These are phyloP conservation scores for Peromyscus eremicus DNA, from an alignment of 2,797 vertebrate genomes.

Conservation along the genomic window DNA sequence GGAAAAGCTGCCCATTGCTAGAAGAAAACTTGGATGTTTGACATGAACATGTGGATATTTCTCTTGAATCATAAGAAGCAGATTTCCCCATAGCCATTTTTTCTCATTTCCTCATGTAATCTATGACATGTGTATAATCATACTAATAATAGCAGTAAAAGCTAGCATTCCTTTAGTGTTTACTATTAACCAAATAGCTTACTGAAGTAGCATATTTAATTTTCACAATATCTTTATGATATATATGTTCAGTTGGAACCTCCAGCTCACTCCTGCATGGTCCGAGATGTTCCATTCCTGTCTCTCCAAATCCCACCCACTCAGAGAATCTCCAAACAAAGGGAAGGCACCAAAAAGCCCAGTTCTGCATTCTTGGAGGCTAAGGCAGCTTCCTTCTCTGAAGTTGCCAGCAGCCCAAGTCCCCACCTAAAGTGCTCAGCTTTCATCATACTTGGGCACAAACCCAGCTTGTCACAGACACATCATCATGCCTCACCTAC, in stretches of 20 bases:
- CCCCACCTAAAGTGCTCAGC: background rate
- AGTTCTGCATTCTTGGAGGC: background rate
- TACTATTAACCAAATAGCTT: background rate
- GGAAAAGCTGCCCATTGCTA: background rate
- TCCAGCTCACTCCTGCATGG: background rate
- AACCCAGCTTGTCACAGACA: background rate
- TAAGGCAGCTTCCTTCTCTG: background rate
- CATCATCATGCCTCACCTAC: background rate
- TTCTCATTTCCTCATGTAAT: background rate
- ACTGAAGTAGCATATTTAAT: constrained; percentile 40
- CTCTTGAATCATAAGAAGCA: background rate
- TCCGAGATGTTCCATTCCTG: background rate
- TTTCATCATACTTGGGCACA: background rate
- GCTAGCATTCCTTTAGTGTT: background rate
- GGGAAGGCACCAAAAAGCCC: background rate
- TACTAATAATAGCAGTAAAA: constrained; percentile 2
- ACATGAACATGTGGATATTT: background rate
- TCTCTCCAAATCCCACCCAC: background rate
- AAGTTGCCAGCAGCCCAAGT: background rate
- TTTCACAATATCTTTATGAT: constrained; percentile 16
- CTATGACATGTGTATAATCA: background rate
- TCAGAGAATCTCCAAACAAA: background rate
- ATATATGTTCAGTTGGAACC: background rate
- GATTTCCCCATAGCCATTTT: constrained; percentile 49
- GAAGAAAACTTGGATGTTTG: constrained; percentile 3